Percentiles rank a stretch among this genome's conserved stretches.
Evolutionary conservation across 1,140 invertebrate genomes (phyloP).

Genomic region (Bicyclus anynana): DNA sequence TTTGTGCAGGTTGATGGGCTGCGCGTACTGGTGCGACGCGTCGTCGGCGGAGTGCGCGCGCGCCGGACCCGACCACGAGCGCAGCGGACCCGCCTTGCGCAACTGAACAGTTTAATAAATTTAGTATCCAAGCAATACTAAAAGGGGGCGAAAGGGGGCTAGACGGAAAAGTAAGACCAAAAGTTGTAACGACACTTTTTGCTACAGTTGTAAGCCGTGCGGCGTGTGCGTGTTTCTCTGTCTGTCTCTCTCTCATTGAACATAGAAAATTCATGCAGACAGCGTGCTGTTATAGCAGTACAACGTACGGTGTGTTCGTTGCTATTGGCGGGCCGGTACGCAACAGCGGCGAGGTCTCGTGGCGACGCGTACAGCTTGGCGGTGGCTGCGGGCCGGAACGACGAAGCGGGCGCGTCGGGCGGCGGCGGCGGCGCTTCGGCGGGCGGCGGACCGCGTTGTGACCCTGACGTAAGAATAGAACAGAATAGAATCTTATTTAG

Average conservation of each 20-base stretch:
- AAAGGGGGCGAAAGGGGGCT: no score
- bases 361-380: constrained; percentile 94
- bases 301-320: constrained; percentile 11
- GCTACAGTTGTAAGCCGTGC: no score
- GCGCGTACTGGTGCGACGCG: constrained; percentile 81
- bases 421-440: constrained; percentile 79
- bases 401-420: constrained; percentile 82
- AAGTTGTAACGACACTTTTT: no score
- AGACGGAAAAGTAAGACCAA: no score
- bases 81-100: constrained; percentile 82
- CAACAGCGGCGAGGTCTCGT: constrained; percentile 88
- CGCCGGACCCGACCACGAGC: constrained; percentile 66
- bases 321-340: constrained; percentile 77
- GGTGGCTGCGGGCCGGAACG: constrained; percentile 89
- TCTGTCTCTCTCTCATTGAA: no score
- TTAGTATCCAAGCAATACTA: no score
- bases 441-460: constrained; percentile 81
- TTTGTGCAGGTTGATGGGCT: constrained; percentile 81
- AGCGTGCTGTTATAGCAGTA: not conserved
- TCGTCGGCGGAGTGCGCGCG: constrained; percentile 53
- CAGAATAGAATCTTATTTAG: no score
- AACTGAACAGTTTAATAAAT: constrained; percentile 58
- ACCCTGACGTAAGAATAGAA: constrained; percentile 49
- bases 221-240: no score
- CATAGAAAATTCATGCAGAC: no score